These are phyloP conservation scores for Drosophila ezoana DNA, from an alignment of 2,888 invertebrate species.

Conservation along the genomic window DNA sequence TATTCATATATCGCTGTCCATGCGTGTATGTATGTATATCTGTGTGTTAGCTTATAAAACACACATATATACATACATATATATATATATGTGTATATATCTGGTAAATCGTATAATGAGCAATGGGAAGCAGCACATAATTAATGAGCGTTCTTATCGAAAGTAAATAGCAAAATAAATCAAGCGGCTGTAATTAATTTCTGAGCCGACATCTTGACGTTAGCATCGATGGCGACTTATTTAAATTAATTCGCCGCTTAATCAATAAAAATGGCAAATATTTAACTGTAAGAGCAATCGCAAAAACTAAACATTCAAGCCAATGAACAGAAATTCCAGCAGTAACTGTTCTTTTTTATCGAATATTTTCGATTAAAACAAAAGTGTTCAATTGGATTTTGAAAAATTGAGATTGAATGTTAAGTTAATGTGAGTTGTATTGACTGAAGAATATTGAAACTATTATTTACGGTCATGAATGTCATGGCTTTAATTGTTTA, in stretches of 20 bases:
- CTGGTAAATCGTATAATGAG: slow-evolving; percentile 26
- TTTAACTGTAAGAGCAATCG: slow-evolving; percentile 7
- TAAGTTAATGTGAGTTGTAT: too few relatives aligned
- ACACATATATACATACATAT: neutral
- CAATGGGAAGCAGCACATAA: slow-evolving; percentile 33
- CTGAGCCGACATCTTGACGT: slow-evolving; percentile 46
- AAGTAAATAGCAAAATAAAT: slow-evolving; percentile 51
- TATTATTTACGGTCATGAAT: too few relatives aligned
- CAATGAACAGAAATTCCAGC: too few relatives aligned
- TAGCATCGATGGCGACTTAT: slow-evolving; percentile 41
- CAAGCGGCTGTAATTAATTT: slow-evolving; percentile 51
- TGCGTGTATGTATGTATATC: neutral
- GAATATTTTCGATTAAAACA: too few relatives aligned
- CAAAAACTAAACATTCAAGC: neutral
- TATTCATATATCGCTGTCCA: neutral
- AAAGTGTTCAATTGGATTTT: too few relatives aligned
- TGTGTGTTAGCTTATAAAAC: slow-evolving; percentile 2
- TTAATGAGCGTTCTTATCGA: slow-evolving; percentile 48
- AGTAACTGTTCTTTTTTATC: too few relatives aligned
- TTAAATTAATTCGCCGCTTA: slow-evolving; percentile 54
- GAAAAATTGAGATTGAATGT: too few relatives aligned
- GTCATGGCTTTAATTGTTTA: too few relatives aligned
- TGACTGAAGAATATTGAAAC: too few relatives aligned
- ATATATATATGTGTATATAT: slow-evolving; percentile 4
- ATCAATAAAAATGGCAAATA: slow-evolving; percentile 39